Percentiles rank a stretch among this genome's conserved stretches.
Evolutionary conservation across 2,888 invertebrate species (phyloP).

Genomic region (Chaitophorus viminalis): DNA sequence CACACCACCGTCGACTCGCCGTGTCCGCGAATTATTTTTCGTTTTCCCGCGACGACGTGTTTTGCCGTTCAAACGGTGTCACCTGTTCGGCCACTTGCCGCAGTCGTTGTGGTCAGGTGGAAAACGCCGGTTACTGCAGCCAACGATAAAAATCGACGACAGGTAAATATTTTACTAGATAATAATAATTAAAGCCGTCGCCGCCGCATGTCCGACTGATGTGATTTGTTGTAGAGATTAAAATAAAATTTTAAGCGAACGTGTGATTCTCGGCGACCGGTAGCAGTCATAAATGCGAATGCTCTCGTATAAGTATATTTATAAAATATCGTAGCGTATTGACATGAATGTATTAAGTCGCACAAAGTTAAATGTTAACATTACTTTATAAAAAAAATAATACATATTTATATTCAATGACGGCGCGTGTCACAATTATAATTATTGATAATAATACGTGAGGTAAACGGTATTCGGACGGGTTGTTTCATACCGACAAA

Average conservation of each 20-base stretch:
- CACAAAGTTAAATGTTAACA: no score
- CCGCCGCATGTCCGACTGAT: not conserved
- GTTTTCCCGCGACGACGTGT: not conserved
- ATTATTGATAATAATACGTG: not conserved
- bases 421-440: not conserved
- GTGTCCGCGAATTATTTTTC: not conserved
- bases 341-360: no score
- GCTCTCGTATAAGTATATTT: no score
- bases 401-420: no score
- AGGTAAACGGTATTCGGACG: no score
- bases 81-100: not conserved
- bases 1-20: not conserved
- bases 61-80: no score
- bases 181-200: not conserved
- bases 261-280: not conserved
- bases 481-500: no score
- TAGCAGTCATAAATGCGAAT: no score
- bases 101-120: not conserved
- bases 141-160: not conserved
- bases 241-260: no score
- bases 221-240: no score
- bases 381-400: no score
- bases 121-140: not conserved
- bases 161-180: not conserved
- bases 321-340: no score